phyloP scores from a whole-genome alignment of 2,888 invertebrate genomes.

The Drosophila mettleri region DNA sequence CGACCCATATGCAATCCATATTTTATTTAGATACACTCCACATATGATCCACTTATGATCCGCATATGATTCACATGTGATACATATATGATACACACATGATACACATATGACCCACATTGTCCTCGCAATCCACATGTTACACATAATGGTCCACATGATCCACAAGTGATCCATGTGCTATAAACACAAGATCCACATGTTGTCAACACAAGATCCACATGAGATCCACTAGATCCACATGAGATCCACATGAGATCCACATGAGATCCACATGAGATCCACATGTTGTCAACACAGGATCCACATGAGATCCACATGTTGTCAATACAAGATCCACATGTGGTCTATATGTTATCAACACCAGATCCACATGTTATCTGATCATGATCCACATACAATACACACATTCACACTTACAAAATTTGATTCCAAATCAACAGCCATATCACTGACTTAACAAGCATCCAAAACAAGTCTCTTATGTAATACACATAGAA shows the following conservation, averaged over 20 bases:
- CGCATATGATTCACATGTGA: background rate
- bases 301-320: no score
- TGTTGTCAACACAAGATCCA: background rate
- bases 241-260: no score
- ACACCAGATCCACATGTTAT: no score
- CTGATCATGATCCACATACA: background rate
- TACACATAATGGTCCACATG: no score
- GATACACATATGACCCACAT: background rate
- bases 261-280: no score
- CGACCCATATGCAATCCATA: no score
- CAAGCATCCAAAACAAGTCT: slow-evolving; percentile 5
- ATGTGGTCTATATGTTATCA: no score
- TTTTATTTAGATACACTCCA: background rate
- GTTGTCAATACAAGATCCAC: no score
- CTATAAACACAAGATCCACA: background rate
- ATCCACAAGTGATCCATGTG: background rate
- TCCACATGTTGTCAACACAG: no score
- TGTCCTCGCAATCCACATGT: no score
- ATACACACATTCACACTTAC: slow-evolving; percentile 6
- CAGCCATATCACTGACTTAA: slow-evolving; percentile 51
- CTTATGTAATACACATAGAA: slow-evolving; percentile 3
- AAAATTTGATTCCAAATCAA: slow-evolving; percentile 49
- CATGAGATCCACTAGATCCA: background rate
- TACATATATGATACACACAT: background rate
- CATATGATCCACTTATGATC: background rate